phyloP scores from a whole-genome alignment of 2,888 invertebrate genomes.

The Euclidia mi region DNA sequence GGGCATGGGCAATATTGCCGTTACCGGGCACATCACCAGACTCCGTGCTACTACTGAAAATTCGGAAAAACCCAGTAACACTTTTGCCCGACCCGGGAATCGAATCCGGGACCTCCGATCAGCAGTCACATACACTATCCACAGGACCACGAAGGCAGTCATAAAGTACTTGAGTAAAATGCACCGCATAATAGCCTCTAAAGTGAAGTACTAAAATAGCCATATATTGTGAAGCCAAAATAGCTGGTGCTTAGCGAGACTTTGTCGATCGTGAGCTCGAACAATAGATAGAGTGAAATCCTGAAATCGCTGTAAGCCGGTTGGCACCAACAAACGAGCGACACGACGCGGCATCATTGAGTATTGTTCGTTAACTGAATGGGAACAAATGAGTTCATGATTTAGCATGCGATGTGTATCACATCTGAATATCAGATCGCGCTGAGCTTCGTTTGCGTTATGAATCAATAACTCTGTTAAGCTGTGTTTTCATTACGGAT shows the following conservation, averaged over 20 bases:
- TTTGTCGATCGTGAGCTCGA: slow-evolving; percentile 40
- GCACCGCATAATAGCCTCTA: too few species aligned
- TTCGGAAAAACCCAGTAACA: too few species aligned
- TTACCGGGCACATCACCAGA: too few species aligned
- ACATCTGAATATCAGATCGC: slow-evolving; percentile 74
- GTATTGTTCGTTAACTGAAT: slow-evolving; percentile 81
- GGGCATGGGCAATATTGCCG: too few species aligned
- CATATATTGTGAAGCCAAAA: slow-evolving; percentile 4
- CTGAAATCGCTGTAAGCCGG: slow-evolving; percentile 60
- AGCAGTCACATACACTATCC: too few species aligned
- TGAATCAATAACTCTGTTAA: slow-evolving; percentile 75
- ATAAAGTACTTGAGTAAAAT: too few species aligned
- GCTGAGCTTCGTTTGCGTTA: slow-evolving; percentile 68
- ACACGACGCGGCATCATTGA: slow-evolving; percentile 68
- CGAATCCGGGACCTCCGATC: too few species aligned
- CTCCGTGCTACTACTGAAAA: too few species aligned
- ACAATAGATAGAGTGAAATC: slow-evolving; percentile 65
- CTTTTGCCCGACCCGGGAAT: too few species aligned
- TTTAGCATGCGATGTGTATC: slow-evolving; percentile 76
- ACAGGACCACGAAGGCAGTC: too few species aligned
- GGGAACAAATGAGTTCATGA: slow-evolving; percentile 84
- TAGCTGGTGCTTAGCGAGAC: slow-evolving; percentile 56
- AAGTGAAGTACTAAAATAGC: neutral
- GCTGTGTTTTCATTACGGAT: slow-evolving; percentile 72
- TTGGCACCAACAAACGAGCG: slow-evolving; percentile 63